Base-by-base conservation (phyloP, 1,140 invertebrate species). In the Drosophila saltans region DNA sequence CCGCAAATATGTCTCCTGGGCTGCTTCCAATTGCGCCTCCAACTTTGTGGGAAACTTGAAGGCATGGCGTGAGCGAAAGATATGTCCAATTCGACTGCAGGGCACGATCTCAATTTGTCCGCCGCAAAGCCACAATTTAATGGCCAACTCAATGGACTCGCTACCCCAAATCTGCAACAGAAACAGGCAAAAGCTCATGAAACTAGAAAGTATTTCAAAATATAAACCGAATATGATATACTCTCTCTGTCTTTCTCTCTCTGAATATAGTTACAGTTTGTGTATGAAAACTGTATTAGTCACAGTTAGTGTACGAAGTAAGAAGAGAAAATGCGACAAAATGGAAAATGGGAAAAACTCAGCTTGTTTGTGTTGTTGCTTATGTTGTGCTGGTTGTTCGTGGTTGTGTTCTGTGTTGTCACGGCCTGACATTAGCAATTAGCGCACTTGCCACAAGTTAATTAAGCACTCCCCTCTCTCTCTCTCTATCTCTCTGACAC, bases 61-160 rank as follows among this genome's bases (percentile, higher is more conserved):
- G 16, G 97, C 96, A 93, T 97, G 96, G 88, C 94, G 94, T 60
- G 94, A 94, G 62, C 95, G 93, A 90, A 96, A 96, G 74, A 96
- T 96, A 88, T 98, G 97, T 16, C 97, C 97, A 68, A 98, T 96
- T 78, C 96, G 94, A 69, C 96, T 97, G 91, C 97, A 97, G 11
- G 96, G 96, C 67, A 97, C 94, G 62, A 96, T 96, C 92, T 96
- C 95, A 68, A 97, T 92, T 66, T 93, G 93, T 60, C 97, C 96
- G 66, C 96, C 83, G 93, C 95, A 95, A 92, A 95, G 94, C 95
- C 95, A 96, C 78, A 97, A 95, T 92, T 98, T 94, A 92, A 99
- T 99, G 52, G 97, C 98, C 93, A 99, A 97, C 94, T 99, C 98
- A 65, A 99, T 94, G 93, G 99, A 99, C 93, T 99, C 98, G n/a